A percentile compares a stretch with the other conserved stretches of the same genome.
phyloP scores from a whole-genome alignment of 1,140 invertebrate genomes.

The Aphaenogaster rudis region DNA sequence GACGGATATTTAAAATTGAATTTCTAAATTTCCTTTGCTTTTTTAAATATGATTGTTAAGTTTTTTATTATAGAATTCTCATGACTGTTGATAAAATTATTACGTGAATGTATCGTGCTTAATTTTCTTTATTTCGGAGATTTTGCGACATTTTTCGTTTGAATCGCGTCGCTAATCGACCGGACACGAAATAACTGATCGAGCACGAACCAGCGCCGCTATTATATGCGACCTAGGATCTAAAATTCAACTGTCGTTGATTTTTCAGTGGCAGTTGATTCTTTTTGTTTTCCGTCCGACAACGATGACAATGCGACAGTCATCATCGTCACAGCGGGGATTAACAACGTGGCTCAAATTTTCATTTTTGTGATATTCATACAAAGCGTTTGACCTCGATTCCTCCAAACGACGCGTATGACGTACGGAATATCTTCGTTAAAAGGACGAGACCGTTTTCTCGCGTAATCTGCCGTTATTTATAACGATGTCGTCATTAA shows the following conservation, averaged over 20 bases:
- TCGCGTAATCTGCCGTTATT: not conserved
- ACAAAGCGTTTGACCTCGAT: constrained; percentile 16
- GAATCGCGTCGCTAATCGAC: not conserved
- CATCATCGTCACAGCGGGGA: constrained; percentile 26
- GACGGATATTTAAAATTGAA: not conserved
- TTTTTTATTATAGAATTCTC: not conserved
- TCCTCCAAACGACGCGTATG: not conserved
- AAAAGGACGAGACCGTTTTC: not conserved
- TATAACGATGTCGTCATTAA: not conserved
- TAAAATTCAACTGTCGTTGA: not conserved
- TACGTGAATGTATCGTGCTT: not conserved
- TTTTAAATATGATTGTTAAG: not conserved
- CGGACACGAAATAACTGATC: not conserved
- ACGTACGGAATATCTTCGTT: constrained; percentile 19
- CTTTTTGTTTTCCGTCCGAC: not conserved
- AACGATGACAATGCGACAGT: constrained; percentile 14
- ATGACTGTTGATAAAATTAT: not conserved
- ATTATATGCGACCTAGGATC: not conserved
- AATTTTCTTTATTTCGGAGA: not conserved
- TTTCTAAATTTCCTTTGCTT: not conserved
- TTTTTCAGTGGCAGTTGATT: not conserved
- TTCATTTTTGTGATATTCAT: constrained; percentile 33
- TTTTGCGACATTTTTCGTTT: not conserved
- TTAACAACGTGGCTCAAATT: constrained; percentile 13
- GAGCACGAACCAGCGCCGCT: not conserved